These are phyloP conservation scores for Deroptyus accipitrinus DNA, from an alignment of 2,113 vertebrate species.

Conservation along the genomic window DNA sequence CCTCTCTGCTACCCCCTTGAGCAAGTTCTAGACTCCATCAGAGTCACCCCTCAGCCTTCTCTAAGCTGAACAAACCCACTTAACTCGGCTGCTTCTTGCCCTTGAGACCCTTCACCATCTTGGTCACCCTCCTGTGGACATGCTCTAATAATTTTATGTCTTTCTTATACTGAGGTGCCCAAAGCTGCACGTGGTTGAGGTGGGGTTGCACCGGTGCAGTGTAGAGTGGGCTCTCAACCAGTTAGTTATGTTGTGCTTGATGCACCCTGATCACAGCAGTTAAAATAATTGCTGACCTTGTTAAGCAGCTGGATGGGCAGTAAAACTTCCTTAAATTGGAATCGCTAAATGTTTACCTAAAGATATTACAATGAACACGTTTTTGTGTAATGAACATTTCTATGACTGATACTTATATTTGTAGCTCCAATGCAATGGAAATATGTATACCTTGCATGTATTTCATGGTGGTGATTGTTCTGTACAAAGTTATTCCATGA, in stretches of 20 bases:
- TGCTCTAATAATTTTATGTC: background rate
- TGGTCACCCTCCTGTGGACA: background rate
- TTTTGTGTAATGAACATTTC: background rate
- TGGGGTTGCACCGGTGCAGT: background rate
- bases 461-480: background rate
- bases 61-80: background rate
- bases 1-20: accelerated
- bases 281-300: background rate
- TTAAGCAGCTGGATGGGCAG: background rate
- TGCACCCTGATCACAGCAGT: background rate
- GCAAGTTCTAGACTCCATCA: background rate
- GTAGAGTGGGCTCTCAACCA: accelerated
- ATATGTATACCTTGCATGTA: background rate
- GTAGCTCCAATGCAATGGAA: background rate
- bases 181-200: background rate
- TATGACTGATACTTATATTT: background rate
- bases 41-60: background rate
- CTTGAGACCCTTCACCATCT: background rate
- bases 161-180: background rate
- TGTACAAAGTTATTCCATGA: background rate
- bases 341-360: background rate
- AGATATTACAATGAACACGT: background rate
- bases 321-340: background rate
- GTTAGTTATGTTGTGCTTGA: background rate
- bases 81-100: background rate